Evolutionary conservation across 2,113 vertebrate species (phyloP).

Genomic region (Cathartes aura): DNA sequence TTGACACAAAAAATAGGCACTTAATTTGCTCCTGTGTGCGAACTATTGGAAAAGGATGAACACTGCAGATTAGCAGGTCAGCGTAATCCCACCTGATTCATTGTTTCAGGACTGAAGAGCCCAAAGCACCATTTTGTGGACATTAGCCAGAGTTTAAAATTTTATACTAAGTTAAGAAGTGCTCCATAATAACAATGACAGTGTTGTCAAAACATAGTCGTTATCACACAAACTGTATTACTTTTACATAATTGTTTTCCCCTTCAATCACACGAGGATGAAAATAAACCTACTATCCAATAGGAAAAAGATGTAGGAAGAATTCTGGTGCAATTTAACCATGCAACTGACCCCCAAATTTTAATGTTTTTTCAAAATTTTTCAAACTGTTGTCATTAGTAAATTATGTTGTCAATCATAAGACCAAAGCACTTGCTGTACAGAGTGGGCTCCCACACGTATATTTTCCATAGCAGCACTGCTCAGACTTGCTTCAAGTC

Average conservation of each 20-base stretch:
- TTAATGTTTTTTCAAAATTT: neutral
- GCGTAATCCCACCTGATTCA: slow-evolving; percentile 62
- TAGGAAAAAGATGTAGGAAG: neutral
- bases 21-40: slow-evolving; percentile 80
- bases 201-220: neutral
- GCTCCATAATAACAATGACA: neutral
- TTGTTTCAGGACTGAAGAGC: neutral
- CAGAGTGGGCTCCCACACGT: neutral
- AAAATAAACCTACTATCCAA: neutral
- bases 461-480: neutral
- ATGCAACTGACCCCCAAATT: neutral
- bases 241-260: neutral
- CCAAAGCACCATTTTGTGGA: neutral
- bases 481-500: neutral
- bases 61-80: slow-evolving; percentile 75
- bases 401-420: neutral
- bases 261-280: neutral
- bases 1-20: slow-evolving; percentile 80
- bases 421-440: neutral
- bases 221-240: neutral
- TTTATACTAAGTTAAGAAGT: neutral
- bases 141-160: neutral
- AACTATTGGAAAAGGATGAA: slow-evolving; percentile 76
- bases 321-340: neutral
- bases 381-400: neutral